phyloP scores from a whole-genome alignment of 2,797 vertebrate species.

The Poecilia velifera region DNA sequence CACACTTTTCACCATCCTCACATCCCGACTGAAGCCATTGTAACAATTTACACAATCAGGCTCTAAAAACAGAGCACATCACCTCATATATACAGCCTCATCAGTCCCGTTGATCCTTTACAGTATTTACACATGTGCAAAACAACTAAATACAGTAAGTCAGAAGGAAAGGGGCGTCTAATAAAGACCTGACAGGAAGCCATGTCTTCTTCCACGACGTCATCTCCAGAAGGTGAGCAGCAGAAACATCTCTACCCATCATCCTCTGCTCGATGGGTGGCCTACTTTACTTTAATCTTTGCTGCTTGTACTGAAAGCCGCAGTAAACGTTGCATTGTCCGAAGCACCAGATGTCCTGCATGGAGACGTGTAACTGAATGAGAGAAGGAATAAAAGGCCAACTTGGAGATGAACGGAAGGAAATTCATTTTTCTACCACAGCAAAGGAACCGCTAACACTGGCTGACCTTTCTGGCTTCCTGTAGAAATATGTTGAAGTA shows the following conservation, averaged over 20 bases:
- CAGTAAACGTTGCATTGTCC: not conserved
- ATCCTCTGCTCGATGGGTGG: slow-evolving; percentile 41
- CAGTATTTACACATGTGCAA: slow-evolving; percentile 82
- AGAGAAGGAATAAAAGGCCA: slow-evolving; percentile 26
- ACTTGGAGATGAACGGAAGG: slow-evolving; percentile 20
- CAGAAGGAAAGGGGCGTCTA: slow-evolving; percentile 42
- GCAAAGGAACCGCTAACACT: slow-evolving; percentile 7
- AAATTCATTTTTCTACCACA: slow-evolving; percentile 24
- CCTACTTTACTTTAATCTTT: slow-evolving; percentile 52
- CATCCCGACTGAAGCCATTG: slow-evolving; percentile 56
- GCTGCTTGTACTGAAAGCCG: slow-evolving; percentile 23
- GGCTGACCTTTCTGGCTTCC: slow-evolving; percentile 47
- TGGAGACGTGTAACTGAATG: slow-evolving; percentile 19
- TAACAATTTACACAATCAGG: slow-evolving; percentile 65
- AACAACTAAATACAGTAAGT: slow-evolving; percentile 53
- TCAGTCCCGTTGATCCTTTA: slow-evolving; percentile 61
- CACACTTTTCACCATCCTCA: not conserved
- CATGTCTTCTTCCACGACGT: not conserved
- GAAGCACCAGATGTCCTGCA: slow-evolving; percentile 18
- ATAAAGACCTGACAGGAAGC: slow-evolving; percentile 35
- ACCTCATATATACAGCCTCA: slow-evolving; percentile 54
- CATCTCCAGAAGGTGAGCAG: not conserved
- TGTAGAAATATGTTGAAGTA: slow-evolving; percentile 43
- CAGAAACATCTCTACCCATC: slow-evolving; percentile 39
- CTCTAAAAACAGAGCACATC: slow-evolving; percentile 69